Percentiles rank a stretch among this genome's conserved stretches.
Conservation (phyloP, 2,113 vertebrate genomes). For the Vimba vimba region DNA sequence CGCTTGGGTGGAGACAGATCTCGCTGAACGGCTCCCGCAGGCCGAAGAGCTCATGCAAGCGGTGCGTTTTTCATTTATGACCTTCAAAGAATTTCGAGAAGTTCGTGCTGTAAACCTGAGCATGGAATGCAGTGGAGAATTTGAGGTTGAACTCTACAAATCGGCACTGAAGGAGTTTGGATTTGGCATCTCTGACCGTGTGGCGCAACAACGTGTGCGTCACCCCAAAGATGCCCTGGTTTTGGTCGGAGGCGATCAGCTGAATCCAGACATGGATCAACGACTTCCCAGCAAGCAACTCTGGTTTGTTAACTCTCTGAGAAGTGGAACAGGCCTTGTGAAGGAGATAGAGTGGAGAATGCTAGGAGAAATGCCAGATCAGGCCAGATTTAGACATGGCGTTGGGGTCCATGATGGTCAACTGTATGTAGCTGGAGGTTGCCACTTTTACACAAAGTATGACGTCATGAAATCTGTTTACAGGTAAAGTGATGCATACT, state of each 20-base stretch:
- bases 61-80: slow-evolving; percentile 90
- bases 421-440: slow-evolving; percentile 87
- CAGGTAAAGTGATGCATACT: slow-evolving; percentile 75
- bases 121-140: slow-evolving; percentile 68
- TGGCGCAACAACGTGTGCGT: slow-evolving; percentile 76
- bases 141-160: slow-evolving; percentile 69
- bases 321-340: slow-evolving; percentile 82
- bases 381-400: slow-evolving; percentile 85
- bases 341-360: slow-evolving; percentile 86
- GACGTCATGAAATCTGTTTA: slow-evolving; percentile 85
- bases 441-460: slow-evolving; percentile 81
- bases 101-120: slow-evolving; percentile 77
- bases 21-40: slow-evolving; percentile 66
- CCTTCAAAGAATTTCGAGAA: slow-evolving; percentile 84
- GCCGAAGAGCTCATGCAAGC: slow-evolving; percentile 78
- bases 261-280: slow-evolving; percentile 75
- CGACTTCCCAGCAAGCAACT: slow-evolving; percentile 78
- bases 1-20: slow-evolving; percentile 81
- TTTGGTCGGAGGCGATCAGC: slow-evolving; percentile 84
- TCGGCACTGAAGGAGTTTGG: slow-evolving; percentile 71
- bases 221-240: slow-evolving; percentile 79
- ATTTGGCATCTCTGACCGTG: slow-evolving; percentile 61
- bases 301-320: slow-evolving; percentile 85
- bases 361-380: slow-evolving; percentile 81
- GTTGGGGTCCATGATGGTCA: slow-evolving; percentile 71